Base-by-base conservation (phyloP, 2,797 vertebrate genomes). In the Halcyon smyrnensis region DNA sequence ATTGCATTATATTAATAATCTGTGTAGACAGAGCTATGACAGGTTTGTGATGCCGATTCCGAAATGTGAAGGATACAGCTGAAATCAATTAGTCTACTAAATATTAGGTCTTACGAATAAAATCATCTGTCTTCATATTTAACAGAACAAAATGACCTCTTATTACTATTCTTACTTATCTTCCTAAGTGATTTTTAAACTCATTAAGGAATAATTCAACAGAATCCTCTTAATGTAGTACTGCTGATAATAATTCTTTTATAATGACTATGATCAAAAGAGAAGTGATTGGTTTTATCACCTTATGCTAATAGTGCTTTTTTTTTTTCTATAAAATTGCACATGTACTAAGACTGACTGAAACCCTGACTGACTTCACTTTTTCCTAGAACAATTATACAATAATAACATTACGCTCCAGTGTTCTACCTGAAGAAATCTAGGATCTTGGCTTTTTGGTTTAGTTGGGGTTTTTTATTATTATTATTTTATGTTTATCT, bases 161-260 rank as follows among this genome's bases (percentile, higher is more conserved):
- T 70, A 51, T 68, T 77, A 64, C 32, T 71, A 24, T 39, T 81
- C 68, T 88, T 70, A 48, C 43, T 91, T 80, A 39, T 83, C 56
- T 87, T 87, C 39, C 12, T 60, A 53, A 84, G 82, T 83, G 75
- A 76, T 85, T 93, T 92, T 89, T 73, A 96, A 95, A 80, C 24
- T 48, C 54, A 77, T 91, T 95, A 87, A 68, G 76, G 30, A 77
- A 67, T 93, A 96, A 85, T 74, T 83, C 62, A 69, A 12, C 48
- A 85, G 93, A 87, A 95, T 86, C 89, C 37, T 92, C 64, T 91
- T 85, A 89, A 39, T 71, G 41, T 41, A 51, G 62, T 87, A 67
- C 11, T 78, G 17, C 28, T 60, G 48, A 25, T 84, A 81, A 50
- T 89, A 84, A 73, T 73, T 94, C 12, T 83, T 92, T 82, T 46